phyloP scores from a whole-genome alignment of 2,797 vertebrate genomes.

The Tadarida brasiliensis region DNA sequence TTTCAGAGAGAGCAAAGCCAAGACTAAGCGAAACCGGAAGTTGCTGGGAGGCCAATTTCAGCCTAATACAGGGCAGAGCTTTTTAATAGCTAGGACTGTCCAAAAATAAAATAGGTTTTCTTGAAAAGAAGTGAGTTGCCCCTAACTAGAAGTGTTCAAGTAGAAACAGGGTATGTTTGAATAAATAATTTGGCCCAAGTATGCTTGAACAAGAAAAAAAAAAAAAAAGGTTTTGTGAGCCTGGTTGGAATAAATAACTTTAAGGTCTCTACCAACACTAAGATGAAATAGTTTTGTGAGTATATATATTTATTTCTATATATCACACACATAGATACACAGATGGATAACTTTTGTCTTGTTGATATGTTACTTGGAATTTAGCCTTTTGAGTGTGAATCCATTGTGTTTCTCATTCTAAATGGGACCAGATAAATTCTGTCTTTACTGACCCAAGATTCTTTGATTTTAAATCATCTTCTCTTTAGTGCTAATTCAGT shows the following conservation, averaged over 20 bases:
- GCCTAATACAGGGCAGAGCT: background rate
- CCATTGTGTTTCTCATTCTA: constrained; percentile 61
- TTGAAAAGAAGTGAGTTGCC: background rate
- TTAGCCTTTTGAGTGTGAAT: constrained; percentile 21
- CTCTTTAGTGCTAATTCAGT: constrained; percentile 49
- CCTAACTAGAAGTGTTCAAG: constrained; percentile 35
- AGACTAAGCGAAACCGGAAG: background rate
- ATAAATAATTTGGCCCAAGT: constrained; percentile 23
- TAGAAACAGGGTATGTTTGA: constrained; percentile 11
- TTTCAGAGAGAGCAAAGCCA: background rate
- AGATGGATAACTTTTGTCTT: background rate
- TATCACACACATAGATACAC: background rate
- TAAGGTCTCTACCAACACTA: background rate
- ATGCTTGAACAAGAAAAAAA: background rate
- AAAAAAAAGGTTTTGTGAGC: background rate
- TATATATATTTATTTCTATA: background rate
- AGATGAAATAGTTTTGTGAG: constrained; percentile 56
- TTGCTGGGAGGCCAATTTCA: background rate
- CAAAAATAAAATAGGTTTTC: constrained; percentile 32
- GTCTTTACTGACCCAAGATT: constrained; percentile 25
- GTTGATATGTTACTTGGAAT: constrained; percentile 1
- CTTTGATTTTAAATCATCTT: constrained; percentile 3
- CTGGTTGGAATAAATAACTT: background rate
- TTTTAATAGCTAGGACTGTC: background rate
- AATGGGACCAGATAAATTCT: constrained; percentile 44